Conservation (phyloP, 2,113 vertebrate genomes). For the Gopherus flavomarginatus region DNA sequence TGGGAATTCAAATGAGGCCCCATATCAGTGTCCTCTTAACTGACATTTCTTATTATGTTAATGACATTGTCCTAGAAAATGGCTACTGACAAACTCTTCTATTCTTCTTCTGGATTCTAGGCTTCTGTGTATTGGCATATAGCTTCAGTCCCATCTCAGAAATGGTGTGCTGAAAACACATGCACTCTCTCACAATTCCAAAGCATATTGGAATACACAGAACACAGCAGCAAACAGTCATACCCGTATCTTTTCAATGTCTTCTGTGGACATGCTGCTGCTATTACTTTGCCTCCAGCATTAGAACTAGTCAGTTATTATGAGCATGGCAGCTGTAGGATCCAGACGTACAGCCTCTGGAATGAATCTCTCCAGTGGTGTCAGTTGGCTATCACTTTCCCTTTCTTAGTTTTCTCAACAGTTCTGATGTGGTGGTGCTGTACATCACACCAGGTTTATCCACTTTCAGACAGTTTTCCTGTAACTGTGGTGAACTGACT, state of each 20-base stretch:
- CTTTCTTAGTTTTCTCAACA: slow-evolving; percentile 53
- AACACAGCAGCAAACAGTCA: background rate
- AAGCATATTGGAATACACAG: background rate
- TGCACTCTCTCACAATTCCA: background rate
- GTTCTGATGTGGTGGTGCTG: slow-evolving; percentile 17
- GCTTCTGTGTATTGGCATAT: background rate
- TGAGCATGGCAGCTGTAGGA: slow-evolving; percentile 55
- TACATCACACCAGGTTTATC: slow-evolving; percentile 18
- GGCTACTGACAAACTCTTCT: background rate
- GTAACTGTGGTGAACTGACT: background rate
- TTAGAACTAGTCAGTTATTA: slow-evolving; percentile 41
- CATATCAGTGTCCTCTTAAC: background rate
- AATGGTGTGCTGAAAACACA: background rate
- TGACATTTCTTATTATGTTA: background rate
- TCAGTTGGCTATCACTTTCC: slow-evolving; percentile 61
- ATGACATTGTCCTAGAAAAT: background rate
- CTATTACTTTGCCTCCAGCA: slow-evolving; percentile 41
- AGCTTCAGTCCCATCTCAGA: background rate
- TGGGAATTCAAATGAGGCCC: background rate
- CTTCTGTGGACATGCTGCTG: background rate
- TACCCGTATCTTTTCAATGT: background rate
- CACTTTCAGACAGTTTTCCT: slow-evolving; percentile 54
- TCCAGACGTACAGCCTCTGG: slow-evolving; percentile 66
- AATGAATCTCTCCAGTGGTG: slow-evolving; percentile 39
- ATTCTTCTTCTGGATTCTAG: background rate